Evolutionary conservation across 2,113 vertebrate genomes (phyloP).

Genomic region (Diadophis punctatus): DNA sequence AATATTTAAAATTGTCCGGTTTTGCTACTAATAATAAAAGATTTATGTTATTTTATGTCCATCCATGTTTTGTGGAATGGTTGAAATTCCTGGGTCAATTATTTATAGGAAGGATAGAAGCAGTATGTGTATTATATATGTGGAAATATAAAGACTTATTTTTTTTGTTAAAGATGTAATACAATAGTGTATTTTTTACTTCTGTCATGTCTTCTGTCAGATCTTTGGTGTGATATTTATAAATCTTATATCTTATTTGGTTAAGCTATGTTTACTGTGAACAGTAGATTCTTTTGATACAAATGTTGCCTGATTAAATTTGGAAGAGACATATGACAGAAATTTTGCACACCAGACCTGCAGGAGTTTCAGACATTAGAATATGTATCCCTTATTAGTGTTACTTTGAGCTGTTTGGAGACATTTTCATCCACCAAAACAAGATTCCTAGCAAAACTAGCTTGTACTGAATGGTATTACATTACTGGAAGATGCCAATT

Average conservation of each 20-base stretch:
- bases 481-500: neutral
- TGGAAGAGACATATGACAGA: neutral
- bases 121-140: neutral
- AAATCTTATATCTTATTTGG: constrained; percentile 3
- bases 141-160: neutral
- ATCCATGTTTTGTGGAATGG: neutral
- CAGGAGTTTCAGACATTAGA: neutral
- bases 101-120: neutral
- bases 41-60: neutral
- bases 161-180: constrained; percentile 23
- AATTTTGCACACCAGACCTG: neutral
- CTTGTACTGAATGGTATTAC: constrained; percentile 1
- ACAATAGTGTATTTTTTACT: neutral
- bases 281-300: constrained; percentile 22
- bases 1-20: neutral
- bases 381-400: constrained; percentile 19
- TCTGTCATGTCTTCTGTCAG: neutral
- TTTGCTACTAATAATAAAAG: neutral
- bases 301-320: neutral
- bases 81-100: neutral
- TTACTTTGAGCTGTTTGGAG: fast-evolving
- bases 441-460: neutral
- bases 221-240: neutral
- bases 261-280: constrained; percentile 14
- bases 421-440: constrained; percentile 6